A percentile compares a stretch with the other conserved stretches of the same genome.
Evolutionary conservation across 23 tunicate genomes (phyloP).

Genomic region (Oikopleura albicans): DNA sequence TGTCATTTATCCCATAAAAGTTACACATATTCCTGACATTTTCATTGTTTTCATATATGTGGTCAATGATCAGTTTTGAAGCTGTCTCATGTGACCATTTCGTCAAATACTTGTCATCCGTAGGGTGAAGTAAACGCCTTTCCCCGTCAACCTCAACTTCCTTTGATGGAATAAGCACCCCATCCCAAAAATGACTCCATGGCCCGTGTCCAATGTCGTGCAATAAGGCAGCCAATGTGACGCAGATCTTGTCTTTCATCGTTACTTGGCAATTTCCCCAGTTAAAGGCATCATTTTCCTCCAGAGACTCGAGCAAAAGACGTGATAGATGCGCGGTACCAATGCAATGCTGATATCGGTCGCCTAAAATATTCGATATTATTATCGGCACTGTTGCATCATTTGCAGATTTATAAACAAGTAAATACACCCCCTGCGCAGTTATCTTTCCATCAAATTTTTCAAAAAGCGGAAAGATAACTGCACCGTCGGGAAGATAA

Average conservation of each 20-base stretch:
- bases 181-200: slow-evolving; percentile 18
- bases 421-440: no score
- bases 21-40: neutral
- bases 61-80: neutral
- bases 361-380: neutral
- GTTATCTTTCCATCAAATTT: no score
- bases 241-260: neutral
- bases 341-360: neutral
- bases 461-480: no score
- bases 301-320: neutral
- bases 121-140: neutral
- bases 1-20: neutral
- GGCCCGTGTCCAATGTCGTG: slow-evolving; percentile 14
- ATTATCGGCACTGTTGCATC: no score
- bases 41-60: neutral
- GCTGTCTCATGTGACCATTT: neutral
- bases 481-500: no score
- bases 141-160: neutral
- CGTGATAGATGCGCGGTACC: neutral
- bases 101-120: neutral
- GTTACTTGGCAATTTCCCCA: neutral
- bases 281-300: neutral
- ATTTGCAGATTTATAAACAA: no score
- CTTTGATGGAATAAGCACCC: neutral
- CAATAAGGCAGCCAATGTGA: neutral